Conservation (phyloP, 2,113 vertebrate species). For the Sterrhoptilus dennistouni region DNA sequence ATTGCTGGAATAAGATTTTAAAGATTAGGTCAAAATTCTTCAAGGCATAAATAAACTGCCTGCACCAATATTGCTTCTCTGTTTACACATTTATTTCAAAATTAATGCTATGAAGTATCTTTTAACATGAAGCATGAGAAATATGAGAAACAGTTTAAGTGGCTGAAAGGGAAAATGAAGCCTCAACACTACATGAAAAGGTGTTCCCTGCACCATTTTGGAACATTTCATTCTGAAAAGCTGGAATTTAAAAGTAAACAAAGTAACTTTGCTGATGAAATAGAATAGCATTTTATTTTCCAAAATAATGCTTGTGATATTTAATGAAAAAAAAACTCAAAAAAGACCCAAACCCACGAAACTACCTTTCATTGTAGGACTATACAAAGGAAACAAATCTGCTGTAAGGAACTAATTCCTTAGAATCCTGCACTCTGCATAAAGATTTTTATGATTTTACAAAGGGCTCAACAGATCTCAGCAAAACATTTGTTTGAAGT, state of each 20-base stretch:
- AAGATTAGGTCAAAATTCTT: neutral
- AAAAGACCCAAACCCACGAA: neutral
- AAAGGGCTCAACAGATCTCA: neutral
- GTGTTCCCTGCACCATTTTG: neutral
- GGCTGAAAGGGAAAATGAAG: neutral
- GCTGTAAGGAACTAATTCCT: neutral
- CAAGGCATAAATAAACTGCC: neutral
- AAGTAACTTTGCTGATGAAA: neutral
- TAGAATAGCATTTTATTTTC: neutral
- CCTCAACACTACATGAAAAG: neutral
- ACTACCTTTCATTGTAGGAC: neutral
- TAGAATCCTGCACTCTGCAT: neutral
- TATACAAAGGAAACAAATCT: neutral
- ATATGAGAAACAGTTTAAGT: neutral
- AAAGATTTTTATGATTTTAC: neutral
- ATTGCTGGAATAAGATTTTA: neutral
- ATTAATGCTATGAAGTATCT: neutral
- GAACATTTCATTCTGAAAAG: neutral
- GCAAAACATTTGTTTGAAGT: neutral
- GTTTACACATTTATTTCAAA: neutral
- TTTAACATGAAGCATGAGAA: neutral
- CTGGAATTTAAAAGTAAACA: neutral
- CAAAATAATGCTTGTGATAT: neutral
- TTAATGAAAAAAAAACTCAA: neutral
- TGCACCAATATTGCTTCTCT: neutral